Evolutionary conservation across 2,113 vertebrate species (phyloP), one percentile per base, ranked within the genome.

Genomic region (Hydropotes inermis): DNA sequence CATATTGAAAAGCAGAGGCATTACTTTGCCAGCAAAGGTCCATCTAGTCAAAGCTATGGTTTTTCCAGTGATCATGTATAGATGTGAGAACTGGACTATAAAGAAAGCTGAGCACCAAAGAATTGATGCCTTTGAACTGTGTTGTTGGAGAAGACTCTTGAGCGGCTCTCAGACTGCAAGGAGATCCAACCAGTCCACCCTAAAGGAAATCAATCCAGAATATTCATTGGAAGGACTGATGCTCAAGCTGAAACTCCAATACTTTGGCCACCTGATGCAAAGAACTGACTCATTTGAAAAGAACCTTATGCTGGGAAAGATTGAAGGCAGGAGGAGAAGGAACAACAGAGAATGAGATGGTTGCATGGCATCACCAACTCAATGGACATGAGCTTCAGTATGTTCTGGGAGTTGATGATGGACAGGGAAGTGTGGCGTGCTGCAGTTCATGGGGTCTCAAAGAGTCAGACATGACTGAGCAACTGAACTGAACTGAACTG

Each of bases 391-490:
- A 70, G n/a, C 36, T 36, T 36, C 4, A 70, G 64, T 21, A 11
- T 11, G 9, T 17, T 70, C 33, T 0, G 9, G 17, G 64, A 36
- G 64, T 70, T 70, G 17, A n/a, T 21, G 64, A 70, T 70, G 17
- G n/a, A 36, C n/a, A 70, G 9, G n/a, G 64, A 36, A 70, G n/a
- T 2, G 0, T 36, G 64, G n/a, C 0, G 0, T 36, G 17, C 64
- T 70, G 17, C 17, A 2, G 64, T 70, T 2, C 64, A 21, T 11
- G 9, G n/a, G n/a, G 4, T 70, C 17, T 70, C 9, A 36, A 36
- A 36, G 64, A 70, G 64, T 36, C n/a, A 36, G 64, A 36, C n/a
- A 70, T 2, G n/a, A 21, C n/a, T 36, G 64, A 70, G n/a, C 3
- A 4, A 70, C 64, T 70, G 64, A 70, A 67, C 33, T 67, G 33